Base-by-base conservation (phyloP, 1,140 invertebrate species). In the Papilio xuthus region DNA sequence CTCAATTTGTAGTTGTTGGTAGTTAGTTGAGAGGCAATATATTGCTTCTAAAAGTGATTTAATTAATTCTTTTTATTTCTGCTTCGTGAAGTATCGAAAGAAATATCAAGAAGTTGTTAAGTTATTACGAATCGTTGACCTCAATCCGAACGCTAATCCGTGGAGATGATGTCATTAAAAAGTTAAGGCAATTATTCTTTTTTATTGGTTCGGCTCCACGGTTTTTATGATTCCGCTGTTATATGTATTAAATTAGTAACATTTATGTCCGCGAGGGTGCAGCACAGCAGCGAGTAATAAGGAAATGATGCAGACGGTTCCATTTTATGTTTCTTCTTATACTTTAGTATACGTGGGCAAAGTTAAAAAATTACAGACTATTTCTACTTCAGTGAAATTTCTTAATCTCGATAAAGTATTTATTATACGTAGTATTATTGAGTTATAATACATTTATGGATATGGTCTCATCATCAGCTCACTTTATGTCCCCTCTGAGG, bases 111-210 rank as follows among this genome's bases (percentile, higher is more conserved):
- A 73, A 73, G 37, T 47, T 71, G 12, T 73, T 50, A 73, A 10
- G 18, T 26, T 73, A 73, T 73, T 80, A 77, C 53, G 81, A 83
- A 83, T 85, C 83, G 81, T 80, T 81, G 86, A 83, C 84, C 87
- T 82, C 81, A 83, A 86, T 86, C 75, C 7, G 77, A 75, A 81
- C 79, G 28, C 41, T 73, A 53, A 74, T 42, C 85, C 84, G 78
- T 84, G 53, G 85, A 89, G 90, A 80, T 87, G 88, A 82, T 86
- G 83, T 87, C 85, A 81, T 87, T 86, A 86, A 85, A 86, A 85
- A 80, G 78, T 81, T 77, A 75, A 85, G 73, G 77, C 84, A 82
- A 84, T 86, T 84, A 81, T 78, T 78, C 82, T 86, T 87, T 87
- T 86, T 88, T 85, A 81, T 77, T 79, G 60, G 80, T 83, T 78